These are phyloP conservation scores for Colius striatus DNA, from an alignment of 2,113 vertebrate genomes.

Conservation along the genomic window DNA sequence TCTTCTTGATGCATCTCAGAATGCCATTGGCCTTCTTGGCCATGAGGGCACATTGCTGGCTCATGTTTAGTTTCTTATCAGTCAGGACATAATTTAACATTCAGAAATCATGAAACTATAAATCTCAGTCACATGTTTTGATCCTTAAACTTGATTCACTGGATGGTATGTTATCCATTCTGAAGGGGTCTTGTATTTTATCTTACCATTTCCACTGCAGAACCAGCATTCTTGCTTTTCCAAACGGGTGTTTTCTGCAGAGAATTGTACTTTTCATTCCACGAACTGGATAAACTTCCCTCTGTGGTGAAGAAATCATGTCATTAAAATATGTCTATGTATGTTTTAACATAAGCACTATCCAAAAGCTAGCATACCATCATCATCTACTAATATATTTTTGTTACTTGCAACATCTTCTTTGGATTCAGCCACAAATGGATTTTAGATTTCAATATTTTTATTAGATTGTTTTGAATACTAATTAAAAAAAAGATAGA, in stretches of 20 bases:
- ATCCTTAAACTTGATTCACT: neutral
- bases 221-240: constrained; percentile 86
- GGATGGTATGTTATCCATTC: neutral
- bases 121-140: neutral
- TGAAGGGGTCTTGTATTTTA: neutral
- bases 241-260: constrained; percentile 90
- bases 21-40: no score
- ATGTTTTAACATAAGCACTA: neutral
- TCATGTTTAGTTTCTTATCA: no score
- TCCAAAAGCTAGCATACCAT: neutral
- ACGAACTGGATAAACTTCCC: constrained; percentile 94
- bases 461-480: neutral
- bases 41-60: no score
- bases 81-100: neutral
- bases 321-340: neutral
- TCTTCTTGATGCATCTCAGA: no score
- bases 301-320: constrained; percentile 78
- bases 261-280: constrained; percentile 95
- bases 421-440: neutral
- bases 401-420: neutral
- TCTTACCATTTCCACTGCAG: constrained; percentile 90
- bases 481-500: neutral
- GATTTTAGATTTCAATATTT: neutral
- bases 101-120: neutral
- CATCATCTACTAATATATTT: neutral